Conservation (phyloP, 2,797 vertebrate genomes). For the Vireo griseus region DNA sequence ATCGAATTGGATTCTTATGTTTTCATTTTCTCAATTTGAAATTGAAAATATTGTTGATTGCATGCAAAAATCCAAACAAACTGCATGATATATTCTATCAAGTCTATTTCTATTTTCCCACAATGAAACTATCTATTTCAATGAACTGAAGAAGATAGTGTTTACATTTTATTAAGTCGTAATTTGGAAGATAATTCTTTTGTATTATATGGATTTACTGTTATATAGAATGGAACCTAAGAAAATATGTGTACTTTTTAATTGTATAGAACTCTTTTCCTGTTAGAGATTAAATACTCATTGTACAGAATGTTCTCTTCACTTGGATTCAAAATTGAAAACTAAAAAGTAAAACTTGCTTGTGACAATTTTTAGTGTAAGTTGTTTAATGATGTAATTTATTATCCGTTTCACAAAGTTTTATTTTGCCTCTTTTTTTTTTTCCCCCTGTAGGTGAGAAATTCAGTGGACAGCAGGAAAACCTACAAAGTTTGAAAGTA, state of each 20-base stretch:
- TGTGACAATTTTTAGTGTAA: not conserved
- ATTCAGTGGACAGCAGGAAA: constrained; percentile 41
- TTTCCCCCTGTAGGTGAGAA: constrained; percentile 52
- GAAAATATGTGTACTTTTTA: not conserved
- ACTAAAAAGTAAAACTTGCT: not conserved
- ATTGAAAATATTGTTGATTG: not conserved
- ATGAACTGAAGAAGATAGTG: not conserved
- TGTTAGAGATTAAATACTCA: not conserved
- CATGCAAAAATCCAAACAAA: not conserved
- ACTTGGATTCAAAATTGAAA: not conserved
- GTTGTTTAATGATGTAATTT: not conserved
- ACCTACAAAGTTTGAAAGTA: constrained; percentile 68
- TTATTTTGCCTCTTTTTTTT: constrained; percentile 19
- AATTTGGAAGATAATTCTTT: not conserved
- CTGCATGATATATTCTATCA: not conserved
- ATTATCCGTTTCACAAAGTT: not conserved
- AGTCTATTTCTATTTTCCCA: not conserved
- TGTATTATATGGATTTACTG: not conserved
- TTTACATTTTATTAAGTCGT: not conserved
- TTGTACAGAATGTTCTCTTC: not conserved
- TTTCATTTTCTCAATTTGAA: not conserved
- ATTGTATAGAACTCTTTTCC: not conserved
- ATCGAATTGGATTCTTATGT: not conserved
- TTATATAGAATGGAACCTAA: not conserved
- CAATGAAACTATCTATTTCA: not conserved